Conservation (phyloP, 1,140 invertebrate genomes). For the Drosophila guanche region DNA sequence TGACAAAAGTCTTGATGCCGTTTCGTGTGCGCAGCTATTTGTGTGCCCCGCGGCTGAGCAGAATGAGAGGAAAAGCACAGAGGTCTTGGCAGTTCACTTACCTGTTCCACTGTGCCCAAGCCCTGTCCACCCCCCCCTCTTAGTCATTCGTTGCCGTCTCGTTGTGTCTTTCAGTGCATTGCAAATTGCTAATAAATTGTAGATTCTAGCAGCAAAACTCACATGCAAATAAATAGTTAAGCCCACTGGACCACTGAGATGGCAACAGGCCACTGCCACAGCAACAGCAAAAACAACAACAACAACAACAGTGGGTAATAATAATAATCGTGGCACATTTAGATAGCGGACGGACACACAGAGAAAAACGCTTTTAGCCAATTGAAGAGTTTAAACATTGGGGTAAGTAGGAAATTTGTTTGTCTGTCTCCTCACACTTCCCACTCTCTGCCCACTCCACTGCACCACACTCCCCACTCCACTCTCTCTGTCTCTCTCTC, state of each 20-base stretch:
- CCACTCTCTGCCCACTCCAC: neutral
- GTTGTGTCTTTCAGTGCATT: conserved; percentile 11
- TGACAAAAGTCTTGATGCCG: conserved; percentile 66
- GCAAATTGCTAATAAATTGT: conserved; percentile 36
- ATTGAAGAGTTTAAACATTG: conserved; percentile 83
- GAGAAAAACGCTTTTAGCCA: conserved; percentile 69
- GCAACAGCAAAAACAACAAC: conserved; percentile 31
- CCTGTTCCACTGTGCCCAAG: conserved; percentile 24
- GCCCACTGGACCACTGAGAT: neutral
- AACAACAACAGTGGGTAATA: conserved; percentile 58
- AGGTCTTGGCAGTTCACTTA: conserved; percentile 42
- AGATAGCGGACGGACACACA: conserved; percentile 58
- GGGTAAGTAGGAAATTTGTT: conserved; percentile 83
- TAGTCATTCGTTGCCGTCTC: too few relatives aligned
- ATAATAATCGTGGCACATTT: conserved; percentile 81
- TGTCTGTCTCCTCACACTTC: conserved; percentile 34
- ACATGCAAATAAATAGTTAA: conserved; percentile 64
- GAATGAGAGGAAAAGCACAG: conserved; percentile 32
- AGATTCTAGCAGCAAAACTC: conserved; percentile 25
- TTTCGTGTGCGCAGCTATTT: conserved; percentile 59
- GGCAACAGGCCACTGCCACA: too few relatives aligned
- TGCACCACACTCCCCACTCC: neutral
- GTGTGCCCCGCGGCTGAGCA: conserved; percentile 47
- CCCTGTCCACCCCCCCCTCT: too few relatives aligned
- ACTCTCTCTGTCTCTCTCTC: too few relatives aligned